Conservation (phyloP, 1,140 invertebrate species). For the Atta colombica region DNA sequence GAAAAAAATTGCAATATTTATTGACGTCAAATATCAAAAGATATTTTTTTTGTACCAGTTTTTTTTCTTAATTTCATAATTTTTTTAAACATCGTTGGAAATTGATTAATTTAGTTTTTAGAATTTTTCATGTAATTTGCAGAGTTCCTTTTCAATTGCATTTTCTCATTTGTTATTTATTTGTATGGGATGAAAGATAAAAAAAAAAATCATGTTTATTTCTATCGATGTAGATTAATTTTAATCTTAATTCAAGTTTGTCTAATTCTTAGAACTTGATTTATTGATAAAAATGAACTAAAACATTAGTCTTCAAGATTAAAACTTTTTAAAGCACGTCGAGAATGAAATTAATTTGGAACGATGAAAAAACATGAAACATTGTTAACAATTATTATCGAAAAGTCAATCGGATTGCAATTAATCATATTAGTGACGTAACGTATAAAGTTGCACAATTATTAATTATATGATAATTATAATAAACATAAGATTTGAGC, state of each 20-base stretch:
- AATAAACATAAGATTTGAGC: conserved; percentile 38
- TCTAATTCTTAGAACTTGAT: no score
- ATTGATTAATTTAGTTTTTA: not conserved
- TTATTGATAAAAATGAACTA: no score
- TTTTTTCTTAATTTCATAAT: not conserved
- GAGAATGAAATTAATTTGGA: not conserved
- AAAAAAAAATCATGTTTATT: no score
- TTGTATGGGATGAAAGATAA: not conserved
- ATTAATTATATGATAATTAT: conserved; percentile 55
- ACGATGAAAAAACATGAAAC: not conserved
- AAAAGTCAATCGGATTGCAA: not conserved
- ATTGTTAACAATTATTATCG: not conserved
- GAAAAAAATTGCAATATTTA: not conserved
- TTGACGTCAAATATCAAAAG: not conserved
- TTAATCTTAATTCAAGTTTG: no score
- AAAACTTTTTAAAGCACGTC: not conserved
- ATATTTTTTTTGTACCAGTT: not conserved
- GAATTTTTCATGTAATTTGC: not conserved
- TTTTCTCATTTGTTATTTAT: not conserved
- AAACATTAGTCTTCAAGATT: not conserved
- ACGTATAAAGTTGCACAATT: conserved; percentile 27
- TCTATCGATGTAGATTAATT: no score
- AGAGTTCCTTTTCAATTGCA: not conserved
- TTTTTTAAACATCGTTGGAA: not conserved
- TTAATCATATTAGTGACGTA: conserved; percentile 21